Conservation (phyloP, 2,888 invertebrate genomes). For the Morpho achilles region DNA sequence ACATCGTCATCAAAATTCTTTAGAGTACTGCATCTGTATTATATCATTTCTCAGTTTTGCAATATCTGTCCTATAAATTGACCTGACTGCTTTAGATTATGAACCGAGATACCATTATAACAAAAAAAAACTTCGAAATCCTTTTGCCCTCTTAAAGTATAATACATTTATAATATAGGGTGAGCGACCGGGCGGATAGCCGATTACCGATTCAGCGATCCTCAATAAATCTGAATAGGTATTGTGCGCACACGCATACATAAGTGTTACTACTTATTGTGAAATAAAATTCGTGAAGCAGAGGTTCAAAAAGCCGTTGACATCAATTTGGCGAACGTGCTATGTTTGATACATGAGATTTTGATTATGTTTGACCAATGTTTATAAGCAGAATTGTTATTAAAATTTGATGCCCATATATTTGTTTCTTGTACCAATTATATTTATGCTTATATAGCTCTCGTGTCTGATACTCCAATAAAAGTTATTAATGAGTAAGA, state of each 20-base stretch:
- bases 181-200: conserved; percentile 54
- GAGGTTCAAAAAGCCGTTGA: conserved; percentile 56
- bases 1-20: too few species aligned
- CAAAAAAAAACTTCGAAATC: conserved; percentile 33
- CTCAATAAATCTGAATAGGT: conserved; percentile 66
- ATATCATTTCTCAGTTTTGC: neutral
- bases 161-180: conserved; percentile 49
- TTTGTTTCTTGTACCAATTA: too few species aligned
- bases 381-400: too few species aligned
- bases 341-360: conserved; percentile 29
- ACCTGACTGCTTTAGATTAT: neutral
- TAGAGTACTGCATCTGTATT: too few species aligned
- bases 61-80: conserved; percentile 6
- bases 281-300: conserved; percentile 54
- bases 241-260: conserved; percentile 66
- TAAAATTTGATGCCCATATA: neutral
- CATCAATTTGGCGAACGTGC: conserved; percentile 46
- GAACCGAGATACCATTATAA: conserved; percentile 15
- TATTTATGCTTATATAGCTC: too few species aligned
- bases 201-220: conserved; percentile 58
- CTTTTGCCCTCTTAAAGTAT: conserved; percentile 38
- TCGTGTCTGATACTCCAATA: too few species aligned
- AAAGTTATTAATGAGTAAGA: too few species aligned
- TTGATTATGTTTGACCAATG: neutral
- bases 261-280: conserved; percentile 53